A percentile compares a stretch with the other conserved stretches of the same genome.
Conservation (phyloP, 2,797 vertebrate genomes). For the Echiichthys vipera region DNA sequence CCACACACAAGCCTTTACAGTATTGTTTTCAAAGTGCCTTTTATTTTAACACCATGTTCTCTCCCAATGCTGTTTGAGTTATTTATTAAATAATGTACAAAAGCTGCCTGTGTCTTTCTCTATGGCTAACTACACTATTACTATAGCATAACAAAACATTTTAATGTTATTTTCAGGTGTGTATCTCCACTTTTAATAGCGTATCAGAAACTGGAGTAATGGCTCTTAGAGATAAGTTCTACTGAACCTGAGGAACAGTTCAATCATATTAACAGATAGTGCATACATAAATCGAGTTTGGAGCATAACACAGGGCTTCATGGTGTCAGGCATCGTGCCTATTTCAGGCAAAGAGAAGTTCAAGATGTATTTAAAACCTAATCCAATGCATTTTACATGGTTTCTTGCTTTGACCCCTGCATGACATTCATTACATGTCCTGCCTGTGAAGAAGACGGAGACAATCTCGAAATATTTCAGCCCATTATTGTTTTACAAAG, state of each 20-base stretch:
- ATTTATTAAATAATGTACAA: conserved; percentile 85
- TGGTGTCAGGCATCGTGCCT: too few relatives aligned
- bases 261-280: neutral
- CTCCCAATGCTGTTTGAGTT: conserved; percentile 77
- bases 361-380: too few relatives aligned
- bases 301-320: too few relatives aligned
- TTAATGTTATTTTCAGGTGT: neutral
- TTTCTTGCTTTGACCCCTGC: too few relatives aligned
- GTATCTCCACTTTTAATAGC: neutral
- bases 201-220: neutral
- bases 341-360: too few relatives aligned
- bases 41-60: conserved; percentile 74
- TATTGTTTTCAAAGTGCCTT: conserved; percentile 81
- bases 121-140: neutral
- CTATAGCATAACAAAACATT: neutral
- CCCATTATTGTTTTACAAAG: neutral
- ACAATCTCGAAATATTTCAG: neutral
- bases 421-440: too few relatives aligned
- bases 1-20: conserved; percentile 59
- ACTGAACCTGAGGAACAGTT: neutral
- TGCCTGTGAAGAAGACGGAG: neutral
- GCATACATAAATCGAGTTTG: neutral
- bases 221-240: neutral
- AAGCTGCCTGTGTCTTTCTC: conserved; percentile 33
- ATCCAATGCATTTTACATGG: too few relatives aligned